These are phyloP conservation scores for Aegypius monachus DNA, from an alignment of 2,113 vertebrate species.

Conservation along the genomic window DNA sequence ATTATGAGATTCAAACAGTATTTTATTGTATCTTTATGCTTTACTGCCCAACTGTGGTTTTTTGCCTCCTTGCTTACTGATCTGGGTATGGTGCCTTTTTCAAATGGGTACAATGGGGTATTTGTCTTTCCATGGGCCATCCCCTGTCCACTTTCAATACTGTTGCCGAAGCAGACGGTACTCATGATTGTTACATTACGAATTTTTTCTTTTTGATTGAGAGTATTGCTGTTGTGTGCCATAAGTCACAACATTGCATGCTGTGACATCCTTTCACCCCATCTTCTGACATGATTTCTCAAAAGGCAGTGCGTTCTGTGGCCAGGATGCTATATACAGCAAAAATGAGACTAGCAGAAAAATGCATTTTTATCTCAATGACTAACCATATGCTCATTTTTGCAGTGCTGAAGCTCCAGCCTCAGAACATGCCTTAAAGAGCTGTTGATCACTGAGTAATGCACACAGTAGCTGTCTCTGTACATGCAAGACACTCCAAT, in stretches of 20 bases:
- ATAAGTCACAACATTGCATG: not conserved
- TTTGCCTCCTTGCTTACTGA: not conserved
- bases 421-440: not conserved
- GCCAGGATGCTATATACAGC: not conserved
- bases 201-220: not conserved
- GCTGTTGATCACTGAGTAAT: not conserved
- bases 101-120: not conserved
- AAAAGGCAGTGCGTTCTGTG: not conserved
- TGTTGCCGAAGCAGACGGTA: fast-evolving
- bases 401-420: not conserved
- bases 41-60: not conserved
- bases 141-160: not conserved
- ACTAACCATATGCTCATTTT: not conserved
- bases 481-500: not conserved
- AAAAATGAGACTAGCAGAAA: not conserved
- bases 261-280: not conserved
- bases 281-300: not conserved
- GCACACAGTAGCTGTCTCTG: not conserved
- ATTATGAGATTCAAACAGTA: not conserved
- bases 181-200: not conserved
- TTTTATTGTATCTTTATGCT: not conserved
- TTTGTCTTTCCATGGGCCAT: not conserved
- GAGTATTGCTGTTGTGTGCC: not conserved
- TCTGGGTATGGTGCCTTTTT: not conserved
- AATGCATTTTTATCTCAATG: not conserved